Conservation (phyloP, 2,888 invertebrate genomes). For the Pterostichus madidus region DNA sequence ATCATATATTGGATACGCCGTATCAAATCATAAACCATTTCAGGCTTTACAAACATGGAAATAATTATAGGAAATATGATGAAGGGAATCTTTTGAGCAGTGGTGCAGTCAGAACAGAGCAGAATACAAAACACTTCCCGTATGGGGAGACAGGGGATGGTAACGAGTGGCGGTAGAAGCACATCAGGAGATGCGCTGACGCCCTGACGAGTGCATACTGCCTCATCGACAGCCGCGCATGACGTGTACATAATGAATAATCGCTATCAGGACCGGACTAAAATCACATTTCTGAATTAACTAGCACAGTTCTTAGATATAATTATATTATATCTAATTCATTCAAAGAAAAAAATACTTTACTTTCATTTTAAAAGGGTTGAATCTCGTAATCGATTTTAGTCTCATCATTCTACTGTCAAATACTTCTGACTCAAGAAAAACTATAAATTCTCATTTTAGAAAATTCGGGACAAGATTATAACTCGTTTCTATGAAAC, state of each 20-base stretch:
- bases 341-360: no score
- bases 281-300: not conserved
- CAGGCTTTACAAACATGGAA: constrained; percentile 62
- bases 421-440: no score
- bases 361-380: no score
- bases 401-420: no score
- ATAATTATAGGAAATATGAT: constrained; percentile 64
- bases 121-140: not conserved
- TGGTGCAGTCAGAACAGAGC: not conserved
- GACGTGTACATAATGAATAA: constrained; percentile 58
- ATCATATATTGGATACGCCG: constrained; percentile 54
- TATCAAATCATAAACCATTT: constrained; percentile 58
- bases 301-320: no score
- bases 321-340: no score
- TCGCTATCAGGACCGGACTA: constrained; percentile 41
- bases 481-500: no score
- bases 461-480: no score
- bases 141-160: constrained; percentile 7
- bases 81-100: constrained; percentile 39
- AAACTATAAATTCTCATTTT: no score
- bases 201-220: constrained; percentile 1
- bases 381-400: no score
- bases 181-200: constrained; percentile 10
- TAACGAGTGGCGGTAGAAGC: constrained; percentile 19
- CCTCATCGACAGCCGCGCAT: constrained; percentile 18